Conservation (phyloP, 2,797 vertebrate genomes). For the Passerculus sandwichensis region DNA sequence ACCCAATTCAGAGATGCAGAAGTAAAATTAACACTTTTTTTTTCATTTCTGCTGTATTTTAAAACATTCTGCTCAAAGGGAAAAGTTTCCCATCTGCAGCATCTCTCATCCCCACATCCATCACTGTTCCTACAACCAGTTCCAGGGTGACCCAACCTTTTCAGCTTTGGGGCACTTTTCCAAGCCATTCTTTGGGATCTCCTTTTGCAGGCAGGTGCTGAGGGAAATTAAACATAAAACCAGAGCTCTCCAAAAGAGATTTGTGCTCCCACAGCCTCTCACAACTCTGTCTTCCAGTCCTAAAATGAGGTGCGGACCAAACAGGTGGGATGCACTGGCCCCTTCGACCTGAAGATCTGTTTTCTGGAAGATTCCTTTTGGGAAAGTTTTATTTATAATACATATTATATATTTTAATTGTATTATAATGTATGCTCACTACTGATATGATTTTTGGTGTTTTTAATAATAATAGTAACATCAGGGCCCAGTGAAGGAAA, state of each 20-base stretch:
- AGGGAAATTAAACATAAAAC: background rate
- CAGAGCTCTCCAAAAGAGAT: background rate
- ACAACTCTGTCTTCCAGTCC: background rate
- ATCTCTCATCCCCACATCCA: background rate
- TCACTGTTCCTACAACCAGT: background rate
- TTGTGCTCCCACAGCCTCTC: background rate
- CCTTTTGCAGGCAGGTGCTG: background rate
- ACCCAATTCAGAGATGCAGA: background rate
- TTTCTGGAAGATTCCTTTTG: background rate
- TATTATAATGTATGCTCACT: background rate
- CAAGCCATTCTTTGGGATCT: background rate
- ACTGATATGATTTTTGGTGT: background rate
- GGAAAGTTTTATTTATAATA: background rate
- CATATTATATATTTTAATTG: background rate
- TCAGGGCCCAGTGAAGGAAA: background rate
- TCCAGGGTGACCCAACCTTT: background rate
- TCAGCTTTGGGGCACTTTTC: background rate
- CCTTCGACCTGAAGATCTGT: background rate
- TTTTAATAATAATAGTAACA: background rate
- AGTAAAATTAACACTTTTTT: background rate
- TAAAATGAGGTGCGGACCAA: background rate
- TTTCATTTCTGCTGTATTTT: background rate
- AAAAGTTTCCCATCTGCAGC: background rate
- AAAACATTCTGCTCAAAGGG: background rate
- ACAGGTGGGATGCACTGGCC: background rate